Evolutionary conservation across 2,888 invertebrate species (phyloP).

Genomic region (Pheosia tremula): DNA sequence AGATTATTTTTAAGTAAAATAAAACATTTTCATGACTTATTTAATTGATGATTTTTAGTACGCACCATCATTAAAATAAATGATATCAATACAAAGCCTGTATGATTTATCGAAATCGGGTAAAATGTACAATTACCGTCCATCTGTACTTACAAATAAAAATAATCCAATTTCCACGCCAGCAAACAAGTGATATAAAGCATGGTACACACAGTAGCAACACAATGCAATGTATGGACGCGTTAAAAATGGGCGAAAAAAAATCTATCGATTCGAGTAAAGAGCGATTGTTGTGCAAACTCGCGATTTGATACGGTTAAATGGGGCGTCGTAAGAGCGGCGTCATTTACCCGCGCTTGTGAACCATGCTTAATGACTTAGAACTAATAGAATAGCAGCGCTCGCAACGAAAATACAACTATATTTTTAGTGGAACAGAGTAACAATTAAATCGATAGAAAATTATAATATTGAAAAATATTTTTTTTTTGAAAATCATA

Average conservation of each 20-base stretch:
- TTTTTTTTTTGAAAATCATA: constrained; percentile 10
- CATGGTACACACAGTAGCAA: constrained; percentile 58
- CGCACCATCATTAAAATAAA: constrained; percentile 28
- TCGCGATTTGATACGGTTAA: constrained; percentile 77
- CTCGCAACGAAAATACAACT: constrained; percentile 14
- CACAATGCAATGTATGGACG: constrained; percentile 66
- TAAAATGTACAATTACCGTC: constrained; percentile 58
- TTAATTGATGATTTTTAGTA: not conserved
- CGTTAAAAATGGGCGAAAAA: constrained; percentile 75
- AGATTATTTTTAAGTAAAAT: too few species aligned
- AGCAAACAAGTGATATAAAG: constrained; percentile 60
- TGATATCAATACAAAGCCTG: constrained; percentile 26
- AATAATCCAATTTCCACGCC: constrained; percentile 81
- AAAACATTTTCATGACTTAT: too few species aligned
- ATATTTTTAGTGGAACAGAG: not conserved
- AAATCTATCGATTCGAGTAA: constrained; percentile 78
- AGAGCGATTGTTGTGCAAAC: constrained; percentile 82
- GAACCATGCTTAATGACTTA: constrained; percentile 79
- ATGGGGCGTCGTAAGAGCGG: constrained; percentile 78
- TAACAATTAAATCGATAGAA: not conserved
- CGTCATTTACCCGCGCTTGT: constrained; percentile 67
- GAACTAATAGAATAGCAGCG: constrained; percentile 50
- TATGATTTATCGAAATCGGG: constrained; percentile 70
- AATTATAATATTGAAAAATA: not conserved
- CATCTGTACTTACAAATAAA: constrained; percentile 70